phyloP scores from a whole-genome alignment of 2,113 vertebrate species.

The Oryzias woworae region DNA sequence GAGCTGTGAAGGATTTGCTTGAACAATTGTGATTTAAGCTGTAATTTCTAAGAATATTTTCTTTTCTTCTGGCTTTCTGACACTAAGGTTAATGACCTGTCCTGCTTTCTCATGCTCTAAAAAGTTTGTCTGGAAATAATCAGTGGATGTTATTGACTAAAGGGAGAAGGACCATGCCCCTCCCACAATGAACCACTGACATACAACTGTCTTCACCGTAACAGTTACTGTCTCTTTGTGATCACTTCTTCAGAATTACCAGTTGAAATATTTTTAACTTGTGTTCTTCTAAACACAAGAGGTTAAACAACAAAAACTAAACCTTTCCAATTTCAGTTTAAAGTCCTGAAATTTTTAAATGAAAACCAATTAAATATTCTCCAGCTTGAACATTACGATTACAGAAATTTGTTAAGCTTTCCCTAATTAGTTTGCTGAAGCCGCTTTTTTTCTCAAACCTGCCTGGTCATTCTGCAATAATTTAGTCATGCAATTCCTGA shows the following conservation, averaged over 20 bases:
- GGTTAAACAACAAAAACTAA: constrained; percentile 2
- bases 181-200: no score
- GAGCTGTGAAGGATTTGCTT: no score
- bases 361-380: constrained; percentile 2
- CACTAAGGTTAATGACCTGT: constrained; percentile 52
- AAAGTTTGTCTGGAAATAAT: not conserved
- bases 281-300: no score
- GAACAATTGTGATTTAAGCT: not conserved
- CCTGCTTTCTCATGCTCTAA: constrained; percentile 66
- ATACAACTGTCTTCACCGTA: no score
- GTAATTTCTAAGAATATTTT: not conserved
- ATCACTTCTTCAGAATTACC: no score
- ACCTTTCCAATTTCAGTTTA: not conserved
- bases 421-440: constrained; percentile 41
- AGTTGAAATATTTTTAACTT: no score
- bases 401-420: constrained; percentile 4
- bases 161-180: no score
- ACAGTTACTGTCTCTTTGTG: no score
- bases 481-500: constrained; percentile 13
- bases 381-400: constrained; percentile 17
- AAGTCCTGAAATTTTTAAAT: not conserved
- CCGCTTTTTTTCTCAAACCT: constrained; percentile 4
- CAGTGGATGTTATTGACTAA: no score
- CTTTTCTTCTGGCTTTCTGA: constrained; percentile 16
- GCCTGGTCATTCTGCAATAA: constrained; percentile 35